A percentile compares a stretch with the other conserved stretches of the same genome.
These are phyloP conservation scores for Spea bombifrons DNA, from an alignment of 2,113 vertebrate species.

Conservation along the genomic window DNA sequence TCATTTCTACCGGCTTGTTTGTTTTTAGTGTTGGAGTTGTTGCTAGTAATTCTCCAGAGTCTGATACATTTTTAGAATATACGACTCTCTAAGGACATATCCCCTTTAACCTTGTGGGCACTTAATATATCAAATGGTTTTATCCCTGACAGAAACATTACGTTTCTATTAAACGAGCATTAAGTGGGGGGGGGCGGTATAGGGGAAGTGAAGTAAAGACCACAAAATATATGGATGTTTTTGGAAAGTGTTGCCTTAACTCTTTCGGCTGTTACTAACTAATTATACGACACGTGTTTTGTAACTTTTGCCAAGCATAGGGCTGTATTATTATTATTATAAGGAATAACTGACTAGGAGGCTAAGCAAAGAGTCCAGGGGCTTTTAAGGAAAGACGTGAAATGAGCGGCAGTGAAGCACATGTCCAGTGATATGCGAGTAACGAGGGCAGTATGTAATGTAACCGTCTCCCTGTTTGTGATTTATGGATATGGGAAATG, in stretches of 20 bases:
- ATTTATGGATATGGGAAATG: background rate
- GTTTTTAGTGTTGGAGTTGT: constrained; percentile 9
- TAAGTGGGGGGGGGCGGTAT: background rate
- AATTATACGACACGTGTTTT: too few relatives aligned
- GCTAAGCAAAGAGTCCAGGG: too few relatives aligned
- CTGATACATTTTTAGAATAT: constrained; percentile 14
- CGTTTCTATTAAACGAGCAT: background rate
- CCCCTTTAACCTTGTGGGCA: constrained; percentile 10
- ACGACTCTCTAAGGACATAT: background rate
- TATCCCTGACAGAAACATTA: background rate
- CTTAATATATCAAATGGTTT: background rate
- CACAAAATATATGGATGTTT: background rate
- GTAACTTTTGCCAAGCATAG: too few relatives aligned
- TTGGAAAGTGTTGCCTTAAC: background rate
- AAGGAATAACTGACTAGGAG: too few relatives aligned
- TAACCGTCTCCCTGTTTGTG: background rate
- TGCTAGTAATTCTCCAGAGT: background rate
- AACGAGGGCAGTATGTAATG: too few relatives aligned
- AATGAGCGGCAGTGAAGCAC: too few relatives aligned
- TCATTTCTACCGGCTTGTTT: background rate
- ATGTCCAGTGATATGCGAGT: too few relatives aligned
- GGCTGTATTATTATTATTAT: too few relatives aligned
- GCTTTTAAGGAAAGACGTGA: too few relatives aligned
- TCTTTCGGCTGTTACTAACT: too few relatives aligned
- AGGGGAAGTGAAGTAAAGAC: background rate